These are phyloP conservation scores for Leptobrachium leishanense DNA, from an alignment of 2,113 vertebrate genomes.

Conservation along the genomic window DNA sequence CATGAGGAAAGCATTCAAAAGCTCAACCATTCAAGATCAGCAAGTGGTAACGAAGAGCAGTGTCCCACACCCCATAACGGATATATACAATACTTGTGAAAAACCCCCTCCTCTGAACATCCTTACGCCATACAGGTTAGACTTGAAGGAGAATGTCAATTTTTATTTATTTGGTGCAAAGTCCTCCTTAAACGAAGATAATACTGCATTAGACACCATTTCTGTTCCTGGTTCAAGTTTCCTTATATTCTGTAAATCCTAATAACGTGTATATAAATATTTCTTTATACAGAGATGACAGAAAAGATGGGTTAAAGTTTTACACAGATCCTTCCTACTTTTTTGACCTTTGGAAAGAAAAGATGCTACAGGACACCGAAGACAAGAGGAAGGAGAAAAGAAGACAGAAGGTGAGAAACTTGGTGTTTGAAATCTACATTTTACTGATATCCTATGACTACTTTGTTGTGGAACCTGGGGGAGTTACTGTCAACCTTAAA, in stretches of 20 bases:
- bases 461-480: too few species aligned
- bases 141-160: background rate
- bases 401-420: constrained; percentile 72
- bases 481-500: too few species aligned
- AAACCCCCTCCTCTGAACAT: constrained; percentile 93
- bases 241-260: too few species aligned
- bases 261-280: background rate
- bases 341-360: constrained; percentile 98
- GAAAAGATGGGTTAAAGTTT: constrained; percentile 94
- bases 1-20: constrained; percentile 98
- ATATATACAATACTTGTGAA: constrained; percentile 92
- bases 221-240: too few species aligned
- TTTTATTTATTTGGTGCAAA: constrained; percentile 22
- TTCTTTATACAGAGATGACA: constrained; percentile 81
- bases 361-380: constrained; percentile 98
- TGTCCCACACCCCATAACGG: constrained; percentile 85
- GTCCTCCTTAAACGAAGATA: too few species aligned
- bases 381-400: constrained; percentile 95
- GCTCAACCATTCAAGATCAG: constrained; percentile 92
- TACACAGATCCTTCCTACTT: constrained; percentile 98
- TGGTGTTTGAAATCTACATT: too few species aligned
- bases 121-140: constrained; percentile 87
- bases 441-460: too few species aligned
- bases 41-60: constrained; percentile 97
- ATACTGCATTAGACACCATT: too few species aligned